Conservation (phyloP, 1,140 invertebrate genomes). For the Listronotus bonariensis region DNA sequence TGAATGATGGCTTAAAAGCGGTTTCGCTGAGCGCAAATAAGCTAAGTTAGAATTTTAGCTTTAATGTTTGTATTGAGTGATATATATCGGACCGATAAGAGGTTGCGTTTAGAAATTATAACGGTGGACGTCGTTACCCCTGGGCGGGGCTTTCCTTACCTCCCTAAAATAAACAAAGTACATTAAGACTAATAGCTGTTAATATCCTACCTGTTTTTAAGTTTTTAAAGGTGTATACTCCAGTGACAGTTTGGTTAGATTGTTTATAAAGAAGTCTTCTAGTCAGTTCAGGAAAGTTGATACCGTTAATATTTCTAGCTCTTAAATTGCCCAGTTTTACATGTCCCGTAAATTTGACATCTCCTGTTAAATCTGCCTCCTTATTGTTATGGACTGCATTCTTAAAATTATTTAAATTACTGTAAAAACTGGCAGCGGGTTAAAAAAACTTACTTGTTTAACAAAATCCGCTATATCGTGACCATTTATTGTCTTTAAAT, state of each 20-base stretch:
- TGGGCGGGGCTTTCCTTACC: too few relatives aligned
- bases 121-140: too few relatives aligned
- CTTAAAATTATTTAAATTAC: slow-evolving; percentile 1
- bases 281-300: slow-evolving; percentile 40
- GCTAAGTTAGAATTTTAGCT: too few relatives aligned
- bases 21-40: too few relatives aligned
- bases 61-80: too few relatives aligned
- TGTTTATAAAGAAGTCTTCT: slow-evolving; percentile 40
- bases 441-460: slow-evolving; percentile 36
- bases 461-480: slow-evolving; percentile 36
- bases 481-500: slow-evolving; percentile 45
- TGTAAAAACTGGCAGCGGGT: background rate
- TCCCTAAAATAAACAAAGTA: too few relatives aligned
- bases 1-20: too few relatives aligned
- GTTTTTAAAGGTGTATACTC: slow-evolving; percentile 40
- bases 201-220: slow-evolving; percentile 20
- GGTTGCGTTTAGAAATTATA: too few relatives aligned
- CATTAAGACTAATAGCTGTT: too few relatives aligned
- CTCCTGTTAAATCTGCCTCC: background rate
- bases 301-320: slow-evolving; percentile 40
- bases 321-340: slow-evolving; percentile 38
- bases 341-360: slow-evolving; percentile 22
- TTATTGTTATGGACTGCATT: background rate
- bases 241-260: slow-evolving; percentile 44
- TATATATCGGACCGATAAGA: too few relatives aligned